phyloP scores from a whole-genome alignment of 2,888 invertebrate genomes.

The Linnaemya vulpina region DNA sequence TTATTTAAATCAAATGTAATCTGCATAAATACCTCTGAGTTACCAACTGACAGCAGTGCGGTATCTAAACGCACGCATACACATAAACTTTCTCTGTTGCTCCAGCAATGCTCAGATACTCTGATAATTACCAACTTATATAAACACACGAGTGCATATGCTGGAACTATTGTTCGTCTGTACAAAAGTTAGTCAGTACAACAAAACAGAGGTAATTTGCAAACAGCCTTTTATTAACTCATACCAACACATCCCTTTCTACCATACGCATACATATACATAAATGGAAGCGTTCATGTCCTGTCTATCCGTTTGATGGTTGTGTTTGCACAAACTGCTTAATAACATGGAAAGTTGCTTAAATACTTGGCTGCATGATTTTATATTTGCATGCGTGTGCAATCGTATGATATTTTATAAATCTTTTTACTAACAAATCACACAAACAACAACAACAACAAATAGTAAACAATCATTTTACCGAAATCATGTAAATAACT shows the following conservation, averaged over 20 bases:
- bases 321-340: constrained; percentile 45
- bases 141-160: background rate
- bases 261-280: background rate
- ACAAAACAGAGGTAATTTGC: constrained; percentile 59
- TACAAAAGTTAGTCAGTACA: constrained; percentile 55
- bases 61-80: constrained; percentile 7
- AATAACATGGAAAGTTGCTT: constrained; percentile 34
- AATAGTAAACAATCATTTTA: constrained; percentile 59
- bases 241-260: background rate
- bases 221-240: constrained; percentile 44
- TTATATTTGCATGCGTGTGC: constrained; percentile 4
- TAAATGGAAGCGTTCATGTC: constrained; percentile 10
- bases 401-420: constrained; percentile 23
- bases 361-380: constrained; percentile 31
- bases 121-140: constrained; percentile 48
- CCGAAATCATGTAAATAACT: constrained; percentile 62
- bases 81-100: background rate
- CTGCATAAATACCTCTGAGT: constrained; percentile 61
- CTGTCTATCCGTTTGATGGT: constrained; percentile 42
- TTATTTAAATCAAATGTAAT: constrained; percentile 70
- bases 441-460: background rate
- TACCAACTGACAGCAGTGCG: constrained; percentile 54
- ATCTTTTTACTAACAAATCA: constrained; percentile 47
- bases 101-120: constrained; percentile 5
- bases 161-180: constrained; percentile 36